Evolutionary conservation across 2,113 vertebrate genomes (phyloP).

Genomic region (Amphiprion percula): DNA sequence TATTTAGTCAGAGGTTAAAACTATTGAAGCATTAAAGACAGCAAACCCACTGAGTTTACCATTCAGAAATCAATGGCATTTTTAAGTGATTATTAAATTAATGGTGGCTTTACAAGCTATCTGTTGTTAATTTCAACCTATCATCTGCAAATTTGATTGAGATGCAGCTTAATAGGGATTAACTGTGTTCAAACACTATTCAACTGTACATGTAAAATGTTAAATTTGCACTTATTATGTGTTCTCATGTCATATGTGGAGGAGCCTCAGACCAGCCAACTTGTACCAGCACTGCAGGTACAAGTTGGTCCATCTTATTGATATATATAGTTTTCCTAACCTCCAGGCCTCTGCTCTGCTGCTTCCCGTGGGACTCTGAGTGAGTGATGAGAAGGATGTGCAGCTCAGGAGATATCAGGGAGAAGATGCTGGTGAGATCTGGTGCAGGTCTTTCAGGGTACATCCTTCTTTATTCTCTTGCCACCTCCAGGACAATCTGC

Average conservation of each 20-base stretch:
- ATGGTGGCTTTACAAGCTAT: constrained; percentile 13
- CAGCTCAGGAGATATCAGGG: constrained; percentile 53
- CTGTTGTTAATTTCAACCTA: constrained; percentile 22
- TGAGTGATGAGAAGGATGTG: constrained; percentile 75
- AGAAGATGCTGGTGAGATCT: constrained; percentile 66
- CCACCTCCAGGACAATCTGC: constrained; percentile 66
- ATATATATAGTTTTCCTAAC: constrained; percentile 44
- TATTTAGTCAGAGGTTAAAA: constrained; percentile 23
- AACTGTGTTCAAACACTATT: not conserved
- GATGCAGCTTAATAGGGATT: constrained; percentile 6
- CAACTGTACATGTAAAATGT: not conserved
- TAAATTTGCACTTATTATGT: not conserved
- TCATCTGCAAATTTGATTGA: constrained; percentile 12
- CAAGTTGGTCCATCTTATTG: constrained; percentile 32
- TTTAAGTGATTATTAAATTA: constrained; percentile 30
- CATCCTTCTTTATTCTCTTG: constrained; percentile 57
- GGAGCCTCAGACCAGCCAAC: not conserved
- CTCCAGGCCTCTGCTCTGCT: constrained; percentile 69
- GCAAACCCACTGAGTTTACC: not conserved
- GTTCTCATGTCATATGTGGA: constrained; percentile 8
- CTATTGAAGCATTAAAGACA: not conserved
- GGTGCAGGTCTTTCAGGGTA: constrained; percentile 58
- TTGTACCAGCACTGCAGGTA: constrained; percentile 18
- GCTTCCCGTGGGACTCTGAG: constrained; percentile 56
- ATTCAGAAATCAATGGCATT: constrained; percentile 11